A percentile compares a stretch with the other conserved stretches of the same genome.
Evolutionary conservation across 2,113 vertebrate species (phyloP).

Genomic region (Beaufortia kweichowensis): DNA sequence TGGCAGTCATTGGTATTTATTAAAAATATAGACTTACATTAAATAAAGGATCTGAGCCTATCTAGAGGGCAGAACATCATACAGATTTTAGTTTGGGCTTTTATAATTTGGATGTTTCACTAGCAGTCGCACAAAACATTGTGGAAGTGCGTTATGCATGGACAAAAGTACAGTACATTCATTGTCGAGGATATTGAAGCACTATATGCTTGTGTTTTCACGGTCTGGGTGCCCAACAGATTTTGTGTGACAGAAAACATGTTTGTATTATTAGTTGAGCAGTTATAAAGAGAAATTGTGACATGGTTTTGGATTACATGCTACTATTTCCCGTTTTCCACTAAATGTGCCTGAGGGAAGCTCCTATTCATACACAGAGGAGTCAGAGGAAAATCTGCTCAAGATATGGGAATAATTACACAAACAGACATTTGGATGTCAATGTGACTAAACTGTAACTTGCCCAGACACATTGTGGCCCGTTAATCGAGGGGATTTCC

Average conservation of each 20-base stretch:
- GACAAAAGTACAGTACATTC: neutral
- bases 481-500: slow-evolving; percentile 47
- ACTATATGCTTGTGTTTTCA: neutral
- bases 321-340: slow-evolving; percentile 9
- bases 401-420: slow-evolving; percentile 27
- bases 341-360: slow-evolving; percentile 19
- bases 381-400: neutral
- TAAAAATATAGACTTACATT: no score
- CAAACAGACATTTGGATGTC: slow-evolving; percentile 27
- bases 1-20: no score
- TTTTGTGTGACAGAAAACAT: slow-evolving; percentile 18
- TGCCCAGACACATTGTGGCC: slow-evolving; percentile 21
- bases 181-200: neutral
- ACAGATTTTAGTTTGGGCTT: no score
- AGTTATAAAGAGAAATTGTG: neutral
- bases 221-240: neutral
- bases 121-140: no score
- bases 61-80: no score
- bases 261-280: slow-evolving; percentile 20
- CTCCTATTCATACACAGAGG: slow-evolving; percentile 4
- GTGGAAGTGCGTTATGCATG: no score
- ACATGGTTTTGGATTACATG: slow-evolving; percentile 25
- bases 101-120: no score
- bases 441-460: slow-evolving; percentile 40
- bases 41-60: no score